Evolutionary conservation across 2,888 invertebrate genomes (phyloP), one percentile per base, ranked within the genome.

Genomic region (Microctonus aethiopoides): DNA sequence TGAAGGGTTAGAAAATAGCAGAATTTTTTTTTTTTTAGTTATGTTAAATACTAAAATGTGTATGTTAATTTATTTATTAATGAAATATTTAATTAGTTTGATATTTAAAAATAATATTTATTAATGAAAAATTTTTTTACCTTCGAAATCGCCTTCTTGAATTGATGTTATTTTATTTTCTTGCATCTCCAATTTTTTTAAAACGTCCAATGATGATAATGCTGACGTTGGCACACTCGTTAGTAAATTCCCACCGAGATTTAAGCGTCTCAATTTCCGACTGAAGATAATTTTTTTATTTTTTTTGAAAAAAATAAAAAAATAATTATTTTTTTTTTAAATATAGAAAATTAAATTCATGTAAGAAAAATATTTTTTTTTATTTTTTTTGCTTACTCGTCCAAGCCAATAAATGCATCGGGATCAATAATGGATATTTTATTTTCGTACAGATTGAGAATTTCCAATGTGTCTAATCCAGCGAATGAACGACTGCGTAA

Each of bases 111-210:
- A 5, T 7, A 29, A 29, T 29, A 29, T 29, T 29, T 29, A 29
- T 29, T 29, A 29, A 29, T 29, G 7, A 29, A 29, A 22, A 57
- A 39, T 54, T 39, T 32, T 62, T 56, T 83, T 88, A 95, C 96
- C 96, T 88, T 92, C 92, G 84, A 96, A 96, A 85, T 96, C 95
- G 39, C 94, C 94, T 83, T 95, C 95, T 56, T 90, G 88, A 75
- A 96, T 95, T 34, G 89, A 87, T 52, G 91, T 89, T 72, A 96
- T 94, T 75, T 91, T 90, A 84, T 96, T 96, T 83, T 95, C 95
- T 82, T 95, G 95, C 88, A 96, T 91, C 87, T 96, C 96, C 61
- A 96, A 89, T 81, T 94, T 96, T 86, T 93, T 94, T 76, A 96
- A 87, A 78, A 92, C 94, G 80, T 93, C 93, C 76, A 96, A 88